These are phyloP conservation scores for Streptopelia turtur DNA, from an alignment of 2,797 vertebrate genomes.

Conservation along the genomic window DNA sequence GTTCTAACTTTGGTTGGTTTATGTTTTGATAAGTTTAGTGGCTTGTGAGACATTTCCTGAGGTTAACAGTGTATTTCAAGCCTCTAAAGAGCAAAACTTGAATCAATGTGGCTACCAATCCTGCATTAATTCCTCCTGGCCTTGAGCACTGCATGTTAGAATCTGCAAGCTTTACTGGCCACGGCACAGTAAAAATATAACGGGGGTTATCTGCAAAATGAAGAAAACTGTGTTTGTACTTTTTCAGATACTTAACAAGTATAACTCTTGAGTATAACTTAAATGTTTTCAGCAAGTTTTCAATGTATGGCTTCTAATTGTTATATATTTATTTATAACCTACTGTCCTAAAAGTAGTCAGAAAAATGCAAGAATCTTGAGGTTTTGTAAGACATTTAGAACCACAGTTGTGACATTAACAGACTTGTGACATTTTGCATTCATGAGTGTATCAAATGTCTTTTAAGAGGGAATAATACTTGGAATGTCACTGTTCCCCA, in stretches of 20 bases:
- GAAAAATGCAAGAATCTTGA: not conserved
- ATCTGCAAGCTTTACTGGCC: not conserved
- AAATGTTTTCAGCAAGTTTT: not conserved
- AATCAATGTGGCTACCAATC: not conserved
- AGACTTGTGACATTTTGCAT: not conserved
- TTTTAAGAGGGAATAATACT: constrained; percentile 21
- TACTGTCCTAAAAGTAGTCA: not conserved
- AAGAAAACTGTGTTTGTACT: not conserved
- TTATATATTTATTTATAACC: not conserved
- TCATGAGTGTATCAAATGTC: not conserved
- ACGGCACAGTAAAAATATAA: not conserved
- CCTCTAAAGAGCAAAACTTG: not conserved
- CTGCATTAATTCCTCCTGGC: not conserved
- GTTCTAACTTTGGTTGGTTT: not conserved
- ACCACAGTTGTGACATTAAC: not conserved
- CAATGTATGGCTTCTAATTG: not conserved
- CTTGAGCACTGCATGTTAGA: not conserved
- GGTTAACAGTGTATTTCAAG: not conserved
- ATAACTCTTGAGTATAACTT: not conserved
- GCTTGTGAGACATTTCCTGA: not conserved
- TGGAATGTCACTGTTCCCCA: not conserved
- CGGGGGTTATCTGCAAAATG: not conserved
- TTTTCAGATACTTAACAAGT: not conserved
- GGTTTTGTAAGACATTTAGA: not conserved
- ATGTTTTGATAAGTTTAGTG: not conserved